phyloP scores from a whole-genome alignment of 2,888 invertebrate species.

The Cataglyphis altisquamis region DNA sequence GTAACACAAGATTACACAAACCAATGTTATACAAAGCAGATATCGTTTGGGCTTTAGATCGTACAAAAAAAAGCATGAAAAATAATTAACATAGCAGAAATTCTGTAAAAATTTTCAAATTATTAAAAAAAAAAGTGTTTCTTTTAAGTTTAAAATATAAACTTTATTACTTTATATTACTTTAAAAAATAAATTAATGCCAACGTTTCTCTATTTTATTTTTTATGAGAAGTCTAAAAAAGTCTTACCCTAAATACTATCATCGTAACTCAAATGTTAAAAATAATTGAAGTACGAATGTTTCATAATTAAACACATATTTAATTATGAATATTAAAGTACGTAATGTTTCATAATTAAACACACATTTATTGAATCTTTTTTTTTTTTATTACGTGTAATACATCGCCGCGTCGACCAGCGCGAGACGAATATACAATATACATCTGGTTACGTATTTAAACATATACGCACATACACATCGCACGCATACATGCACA shows the following conservation, averaged over 20 bases:
- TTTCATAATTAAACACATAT: slow-evolving; percentile 67
- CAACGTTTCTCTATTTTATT: neutral
- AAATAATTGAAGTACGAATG: neutral
- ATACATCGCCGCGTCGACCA: slow-evolving; percentile 74
- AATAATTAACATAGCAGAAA: neutral
- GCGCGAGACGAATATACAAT: slow-evolving; percentile 73
- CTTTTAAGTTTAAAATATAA: neutral
- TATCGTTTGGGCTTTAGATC: neutral
- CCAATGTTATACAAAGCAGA: neutral
- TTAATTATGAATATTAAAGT: no score
- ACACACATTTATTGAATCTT: slow-evolving; percentile 77
- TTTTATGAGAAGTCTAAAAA: neutral
- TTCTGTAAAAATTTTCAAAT: neutral
- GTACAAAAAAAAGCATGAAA: neutral
- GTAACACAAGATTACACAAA: neutral
- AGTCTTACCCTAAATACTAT: neutral
- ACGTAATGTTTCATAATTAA: slow-evolving; percentile 21
- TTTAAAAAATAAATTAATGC: neutral
- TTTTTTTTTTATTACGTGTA: slow-evolving; percentile 64
- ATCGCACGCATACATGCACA: neutral
- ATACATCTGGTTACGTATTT: slow-evolving; percentile 52
- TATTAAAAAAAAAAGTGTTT: neutral
- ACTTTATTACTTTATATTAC: neutral
- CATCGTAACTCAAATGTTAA: neutral
- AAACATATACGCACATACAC: slow-evolving; percentile 21